A percentile compares a stretch with the other conserved stretches of the same genome.
Conservation (phyloP, 2,888 invertebrate genomes). For the Phengaris alcon region DNA sequence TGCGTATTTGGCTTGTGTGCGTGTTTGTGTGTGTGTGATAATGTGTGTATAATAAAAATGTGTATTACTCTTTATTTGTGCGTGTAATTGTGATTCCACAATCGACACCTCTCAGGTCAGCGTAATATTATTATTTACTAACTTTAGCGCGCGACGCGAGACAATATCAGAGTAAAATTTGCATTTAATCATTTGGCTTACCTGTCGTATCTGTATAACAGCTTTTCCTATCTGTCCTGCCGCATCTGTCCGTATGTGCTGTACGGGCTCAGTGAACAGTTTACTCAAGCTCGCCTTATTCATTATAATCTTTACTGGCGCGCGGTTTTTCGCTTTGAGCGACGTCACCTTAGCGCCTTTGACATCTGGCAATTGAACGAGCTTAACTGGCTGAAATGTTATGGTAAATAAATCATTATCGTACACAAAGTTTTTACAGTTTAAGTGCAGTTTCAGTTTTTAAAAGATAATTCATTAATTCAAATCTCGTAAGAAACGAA, state of each 20-base stretch:
- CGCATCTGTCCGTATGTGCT: slow-evolving; percentile 4
- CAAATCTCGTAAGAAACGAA: too few species aligned
- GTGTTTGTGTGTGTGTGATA: too few species aligned
- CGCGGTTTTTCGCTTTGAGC: slow-evolving; percentile 30
- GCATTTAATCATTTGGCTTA: neutral
- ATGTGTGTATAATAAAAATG: too few species aligned
- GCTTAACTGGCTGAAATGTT: slow-evolving; percentile 48
- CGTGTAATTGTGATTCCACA: too few species aligned
- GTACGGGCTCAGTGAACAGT: slow-evolving; percentile 45
- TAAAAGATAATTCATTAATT: neutral
- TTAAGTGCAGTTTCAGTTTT: neutral
- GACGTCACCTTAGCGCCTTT: slow-evolving; percentile 33
- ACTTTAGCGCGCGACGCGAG: too few species aligned
- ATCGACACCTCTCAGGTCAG: too few species aligned
- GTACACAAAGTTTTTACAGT: slow-evolving; percentile 6
- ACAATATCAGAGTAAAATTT: too few species aligned
- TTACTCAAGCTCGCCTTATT: slow-evolving; percentile 60
- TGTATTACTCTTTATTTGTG: too few species aligned
- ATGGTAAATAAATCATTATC: slow-evolving; percentile 1
- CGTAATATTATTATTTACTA: too few species aligned
- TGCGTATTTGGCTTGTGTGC: too few species aligned
- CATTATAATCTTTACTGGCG: slow-evolving; percentile 68
- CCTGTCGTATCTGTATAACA: slow-evolving; percentile 23
- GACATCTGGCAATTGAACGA: slow-evolving; percentile 49
- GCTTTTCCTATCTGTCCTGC: slow-evolving; percentile 9